Evolutionary conservation across 2,113 vertebrate species (phyloP).

Genomic region (Bufo bufo): DNA sequence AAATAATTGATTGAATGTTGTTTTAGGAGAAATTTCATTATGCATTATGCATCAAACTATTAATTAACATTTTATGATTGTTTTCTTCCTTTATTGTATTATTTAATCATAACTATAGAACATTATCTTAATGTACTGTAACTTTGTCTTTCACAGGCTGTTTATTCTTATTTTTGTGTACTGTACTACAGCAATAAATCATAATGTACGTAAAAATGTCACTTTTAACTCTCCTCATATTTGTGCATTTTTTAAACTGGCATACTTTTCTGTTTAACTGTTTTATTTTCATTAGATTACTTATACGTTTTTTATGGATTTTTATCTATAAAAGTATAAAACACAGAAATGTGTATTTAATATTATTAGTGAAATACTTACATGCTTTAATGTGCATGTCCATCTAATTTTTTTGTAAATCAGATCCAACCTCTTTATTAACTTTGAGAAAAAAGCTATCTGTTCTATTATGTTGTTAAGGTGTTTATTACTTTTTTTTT

Average conservation of each 20-base stretch:
- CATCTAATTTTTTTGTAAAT: constrained; percentile 42
- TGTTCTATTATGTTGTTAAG: constrained; percentile 55
- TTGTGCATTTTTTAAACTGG: neutral
- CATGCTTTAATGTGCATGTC: constrained; percentile 36
- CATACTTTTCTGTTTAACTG: neutral
- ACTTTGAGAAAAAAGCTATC: constrained; percentile 41
- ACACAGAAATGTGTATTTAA: constrained; percentile 29
- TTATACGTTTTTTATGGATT: neutral
- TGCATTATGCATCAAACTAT: neutral
- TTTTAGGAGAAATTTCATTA: neutral
- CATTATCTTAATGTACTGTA: neutral
- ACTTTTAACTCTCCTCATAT: neutral
- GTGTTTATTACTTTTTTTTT: constrained; percentile 48
- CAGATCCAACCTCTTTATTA: constrained; percentile 48
- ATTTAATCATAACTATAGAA: neutral
- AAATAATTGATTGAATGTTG: neutral
- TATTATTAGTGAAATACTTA: constrained; percentile 44
- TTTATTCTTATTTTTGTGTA: neutral
- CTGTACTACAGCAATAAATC: neutral
- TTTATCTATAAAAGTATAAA: constrained; percentile 22
- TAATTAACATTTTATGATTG: constrained; percentile 22
- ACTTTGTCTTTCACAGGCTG: neutral
- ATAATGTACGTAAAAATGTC: constrained; percentile 1
- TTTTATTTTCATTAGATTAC: constrained; percentile 1
- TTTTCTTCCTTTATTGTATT: neutral